A percentile compares a stretch with the other conserved stretches of the same genome.
Conservation (phyloP, 2,113 vertebrate species). For the Microcebus griseorufus region DNA sequence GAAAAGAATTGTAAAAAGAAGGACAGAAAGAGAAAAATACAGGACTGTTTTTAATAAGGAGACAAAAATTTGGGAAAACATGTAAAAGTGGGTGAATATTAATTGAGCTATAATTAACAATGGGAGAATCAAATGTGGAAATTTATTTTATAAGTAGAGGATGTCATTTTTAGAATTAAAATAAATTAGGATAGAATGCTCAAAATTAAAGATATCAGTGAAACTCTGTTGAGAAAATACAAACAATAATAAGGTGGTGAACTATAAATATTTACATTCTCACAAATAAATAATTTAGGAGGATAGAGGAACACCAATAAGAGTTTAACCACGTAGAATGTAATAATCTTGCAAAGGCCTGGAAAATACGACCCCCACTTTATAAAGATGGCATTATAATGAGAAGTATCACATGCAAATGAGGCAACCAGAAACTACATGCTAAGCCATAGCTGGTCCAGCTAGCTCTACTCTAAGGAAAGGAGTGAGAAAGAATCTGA, state of each 20-base stretch:
- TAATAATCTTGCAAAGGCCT: not conserved
- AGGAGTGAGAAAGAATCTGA: not conserved
- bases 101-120: not conserved
- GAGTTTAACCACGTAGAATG: not conserved
- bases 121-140: not conserved
- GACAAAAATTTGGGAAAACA: not conserved
- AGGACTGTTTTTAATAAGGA: not conserved
- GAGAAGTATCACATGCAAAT: not conserved
- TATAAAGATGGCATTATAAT: not conserved
- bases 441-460: not conserved
- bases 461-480: not conserved
- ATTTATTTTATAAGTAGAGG: not conserved
- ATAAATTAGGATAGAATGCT: not conserved
- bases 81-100: not conserved
- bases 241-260: not conserved
- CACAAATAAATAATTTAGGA: not conserved
- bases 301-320: not conserved
- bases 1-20: not conserved
- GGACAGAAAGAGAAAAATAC: not conserved
- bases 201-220: not conserved
- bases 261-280: not conserved
- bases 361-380: not conserved
- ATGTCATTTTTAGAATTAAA: not conserved
- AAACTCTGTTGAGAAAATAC: not conserved
- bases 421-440: not conserved